Evolutionary conservation across 1,140 invertebrate species (phyloP).

Genomic region (Drosophila funebris): DNA sequence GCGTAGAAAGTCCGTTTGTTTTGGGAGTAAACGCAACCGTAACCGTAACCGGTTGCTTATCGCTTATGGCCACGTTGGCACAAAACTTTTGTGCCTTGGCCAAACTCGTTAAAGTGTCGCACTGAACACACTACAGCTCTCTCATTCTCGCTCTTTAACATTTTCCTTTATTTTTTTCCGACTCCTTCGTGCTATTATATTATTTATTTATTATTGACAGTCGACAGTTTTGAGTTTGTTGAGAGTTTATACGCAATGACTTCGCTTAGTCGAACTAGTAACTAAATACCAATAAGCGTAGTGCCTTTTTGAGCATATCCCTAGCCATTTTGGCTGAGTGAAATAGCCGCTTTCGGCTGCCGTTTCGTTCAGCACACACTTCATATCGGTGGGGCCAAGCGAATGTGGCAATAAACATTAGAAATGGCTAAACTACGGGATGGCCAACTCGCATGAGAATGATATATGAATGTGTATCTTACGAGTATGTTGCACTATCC

Average conservation of each 20-base stretch:
- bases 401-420: constrained; percentile 70
- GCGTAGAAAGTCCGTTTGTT: constrained; percentile 35
- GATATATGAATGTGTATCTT: constrained; percentile 62
- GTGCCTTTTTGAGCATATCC: neutral
- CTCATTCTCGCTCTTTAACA: neutral
- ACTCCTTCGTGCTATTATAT: neutral
- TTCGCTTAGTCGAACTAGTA: neutral
- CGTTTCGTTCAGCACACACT: constrained; percentile 2
- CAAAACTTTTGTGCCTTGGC: constrained; percentile 60
- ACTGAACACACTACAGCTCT: constrained; percentile 12
- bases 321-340: neutral
- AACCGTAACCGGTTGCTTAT: constrained; percentile 44
- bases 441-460: constrained; percentile 59
- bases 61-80: constrained; percentile 73
- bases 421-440: constrained; percentile 62
- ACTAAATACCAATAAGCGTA: neutral
- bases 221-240: constrained; percentile 9
- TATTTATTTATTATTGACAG: constrained; percentile 21
- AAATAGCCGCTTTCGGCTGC: neutral
- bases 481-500: constrained; percentile 30
- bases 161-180: neutral
- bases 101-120: constrained; percentile 75
- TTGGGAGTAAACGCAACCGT: constrained; percentile 28
- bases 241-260: constrained; percentile 8
- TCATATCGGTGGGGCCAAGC: constrained; percentile 5